Conservation (phyloP, 2,797 vertebrate genomes). For the Labroides dimidiatus region DNA sequence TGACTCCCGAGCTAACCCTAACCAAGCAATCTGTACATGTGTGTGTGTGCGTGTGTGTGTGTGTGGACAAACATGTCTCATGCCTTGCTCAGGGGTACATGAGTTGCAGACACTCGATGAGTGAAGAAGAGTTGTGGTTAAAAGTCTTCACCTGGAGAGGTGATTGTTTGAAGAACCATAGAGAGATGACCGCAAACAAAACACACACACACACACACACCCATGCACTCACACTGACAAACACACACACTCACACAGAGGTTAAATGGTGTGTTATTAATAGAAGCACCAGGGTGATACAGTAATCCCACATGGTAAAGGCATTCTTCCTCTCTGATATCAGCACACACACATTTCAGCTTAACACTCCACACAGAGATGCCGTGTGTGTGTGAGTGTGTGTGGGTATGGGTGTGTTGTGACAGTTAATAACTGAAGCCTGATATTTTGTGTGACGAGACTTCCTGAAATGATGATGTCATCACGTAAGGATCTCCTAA, state of each 20-base stretch:
- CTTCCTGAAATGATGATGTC: too few species aligned
- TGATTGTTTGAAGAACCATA: neutral
- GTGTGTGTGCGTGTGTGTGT: slow-evolving; percentile 1
- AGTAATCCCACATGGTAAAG: slow-evolving; percentile 47
- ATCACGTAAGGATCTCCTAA: too few species aligned
- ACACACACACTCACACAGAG: neutral
- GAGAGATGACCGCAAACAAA: neutral
- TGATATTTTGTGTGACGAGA: too few species aligned
- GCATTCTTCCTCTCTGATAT: slow-evolving; percentile 58
- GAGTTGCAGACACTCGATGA: neutral
- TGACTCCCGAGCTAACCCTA: neutral
- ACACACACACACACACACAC: neutral
- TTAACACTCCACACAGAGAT: slow-evolving; percentile 22
- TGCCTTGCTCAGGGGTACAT: slow-evolving; percentile 17
- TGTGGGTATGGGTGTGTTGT: neutral
- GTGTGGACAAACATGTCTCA: neutral
- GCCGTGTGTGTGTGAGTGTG: neutral
- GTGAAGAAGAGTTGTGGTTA: neutral
- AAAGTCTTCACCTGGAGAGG: too few species aligned
- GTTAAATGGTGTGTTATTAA: slow-evolving; percentile 58
- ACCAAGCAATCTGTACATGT: neutral
- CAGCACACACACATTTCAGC: slow-evolving; percentile 36
- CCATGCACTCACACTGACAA: slow-evolving; percentile 22
- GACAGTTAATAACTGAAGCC: too few species aligned
- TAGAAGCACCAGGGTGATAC: slow-evolving; percentile 66